Evolutionary conservation across 2,888 invertebrate genomes (phyloP), one percentile per base, ranked within the genome.

Genomic region (Ennomos erosarius): DNA sequence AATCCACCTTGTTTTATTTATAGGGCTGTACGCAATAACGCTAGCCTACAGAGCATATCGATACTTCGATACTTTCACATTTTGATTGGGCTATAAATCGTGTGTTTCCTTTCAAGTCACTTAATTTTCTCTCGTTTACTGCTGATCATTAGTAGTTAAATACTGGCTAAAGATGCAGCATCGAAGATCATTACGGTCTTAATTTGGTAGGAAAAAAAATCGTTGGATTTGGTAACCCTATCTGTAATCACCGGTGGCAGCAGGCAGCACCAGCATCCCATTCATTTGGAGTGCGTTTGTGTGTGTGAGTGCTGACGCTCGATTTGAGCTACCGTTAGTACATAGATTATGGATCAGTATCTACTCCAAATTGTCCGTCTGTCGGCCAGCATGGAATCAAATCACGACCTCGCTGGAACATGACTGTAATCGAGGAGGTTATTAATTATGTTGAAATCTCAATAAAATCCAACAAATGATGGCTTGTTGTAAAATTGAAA

Each of bases 1-100:
- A 81, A 87, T 85, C 84, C 78, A 85, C 83, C 78, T 84, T 79
- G 84, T 78, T 86, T 85, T 84, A 84, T 86, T 77, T 79, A 84
- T 82, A 88, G 88, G 89, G 88, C 73, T 88, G 87, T 64, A 64
- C 70, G 67, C 51, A 65, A 59, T 58, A 69, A 59, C 52, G 62
- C 67, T 69, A 68, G 68, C 67, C 57, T 68, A 53, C 55, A 60
- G 64, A 67, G 68, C 62, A 61, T 69, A 71, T 76, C 69, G 67
- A 75, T 74, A 70, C 78, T 77, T 71, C 63, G 48, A 51, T 61
- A 70, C 78, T 80, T 80, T 81, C 79, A 76, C 76, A 75, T 78
- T 73, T 68, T 65, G 65, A 73, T 68, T 71, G 63, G 65, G 47
- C 56, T 48, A 64, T 71, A 68, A 71, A 70, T 53, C 45, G 44